These are phyloP conservation scores for Scleropages formosus DNA, from an alignment of 2,797 vertebrate species.

Conservation along the genomic window DNA sequence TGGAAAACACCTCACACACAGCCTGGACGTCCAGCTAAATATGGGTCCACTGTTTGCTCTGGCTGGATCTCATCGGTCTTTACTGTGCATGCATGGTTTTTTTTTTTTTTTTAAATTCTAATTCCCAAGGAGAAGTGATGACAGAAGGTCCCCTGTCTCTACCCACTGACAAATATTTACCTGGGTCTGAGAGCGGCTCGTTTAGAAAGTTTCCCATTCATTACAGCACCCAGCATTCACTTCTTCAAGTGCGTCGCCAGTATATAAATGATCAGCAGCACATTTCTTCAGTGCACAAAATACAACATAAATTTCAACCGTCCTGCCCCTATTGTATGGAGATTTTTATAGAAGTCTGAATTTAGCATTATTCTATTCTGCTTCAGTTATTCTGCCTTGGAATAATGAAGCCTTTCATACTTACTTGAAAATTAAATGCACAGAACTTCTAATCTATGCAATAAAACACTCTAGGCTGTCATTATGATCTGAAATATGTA, in stretches of 20 bases:
- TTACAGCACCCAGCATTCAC: conserved; percentile 61
- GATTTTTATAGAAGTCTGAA: background rate
- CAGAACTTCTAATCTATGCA: no score
- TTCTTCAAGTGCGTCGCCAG: conserved; percentile 51
- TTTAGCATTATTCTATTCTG: background rate
- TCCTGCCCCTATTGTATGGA: background rate
- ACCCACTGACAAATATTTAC: conserved; percentile 74
- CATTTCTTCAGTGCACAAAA: background rate
- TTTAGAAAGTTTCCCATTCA: conserved; percentile 57
- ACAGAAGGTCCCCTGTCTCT: conserved; percentile 74
- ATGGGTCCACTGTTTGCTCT: conserved; percentile 56
- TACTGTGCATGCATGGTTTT: no score
- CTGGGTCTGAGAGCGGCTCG: conserved; percentile 48
- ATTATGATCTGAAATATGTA: no score
- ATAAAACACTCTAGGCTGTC: no score
- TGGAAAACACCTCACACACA: conserved; percentile 49
- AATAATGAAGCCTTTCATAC: no score
- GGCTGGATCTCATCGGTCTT: conserved; percentile 67
- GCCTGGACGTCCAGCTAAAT: conserved; percentile 57
- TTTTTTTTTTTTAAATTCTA: conserved; percentile 55
- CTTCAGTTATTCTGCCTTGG: no score
- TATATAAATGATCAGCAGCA: conserved; percentile 36
- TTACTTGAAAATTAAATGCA: no score
- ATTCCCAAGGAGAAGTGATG: conserved; percentile 62
- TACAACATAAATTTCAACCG: background rate